A percentile compares a stretch with the other conserved stretches of the same genome.
phyloP scores from a whole-genome alignment of 2,888 invertebrate species.

The Drosophila recens region DNA sequence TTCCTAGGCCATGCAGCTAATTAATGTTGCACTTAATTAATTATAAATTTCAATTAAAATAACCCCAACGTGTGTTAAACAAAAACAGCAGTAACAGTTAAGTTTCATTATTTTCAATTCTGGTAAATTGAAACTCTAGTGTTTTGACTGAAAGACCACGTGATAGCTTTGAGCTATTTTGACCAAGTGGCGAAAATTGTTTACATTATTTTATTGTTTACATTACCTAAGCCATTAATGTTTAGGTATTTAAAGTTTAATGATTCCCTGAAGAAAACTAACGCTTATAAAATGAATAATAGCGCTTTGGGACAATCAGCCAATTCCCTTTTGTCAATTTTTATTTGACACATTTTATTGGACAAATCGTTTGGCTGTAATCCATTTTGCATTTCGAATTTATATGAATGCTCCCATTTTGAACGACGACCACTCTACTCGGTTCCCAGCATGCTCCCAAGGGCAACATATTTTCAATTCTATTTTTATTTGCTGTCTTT shows the following conservation, averaged over 20 bases:
- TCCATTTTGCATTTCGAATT: constrained; percentile 65
- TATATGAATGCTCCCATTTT: constrained; percentile 43
- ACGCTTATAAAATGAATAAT: constrained; percentile 59
- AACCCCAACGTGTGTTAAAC: constrained; percentile 11
- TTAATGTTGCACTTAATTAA: constrained; percentile 50
- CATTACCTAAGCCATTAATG: not conserved
- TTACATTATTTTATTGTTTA: not conserved
- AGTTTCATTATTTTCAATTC: constrained; percentile 27
- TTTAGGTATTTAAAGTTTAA: not conserved
- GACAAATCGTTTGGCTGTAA: constrained; percentile 57
- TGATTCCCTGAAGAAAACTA: not conserved
- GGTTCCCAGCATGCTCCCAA: constrained; percentile 40
- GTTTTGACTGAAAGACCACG: constrained; percentile 16
- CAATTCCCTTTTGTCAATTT: constrained; percentile 58
- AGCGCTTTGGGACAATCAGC: constrained; percentile 32
- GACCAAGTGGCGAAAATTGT: constrained; percentile 3
- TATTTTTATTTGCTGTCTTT: constrained; percentile 11
- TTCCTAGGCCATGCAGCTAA: constrained; percentile 39
- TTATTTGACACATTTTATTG: constrained; percentile 75
- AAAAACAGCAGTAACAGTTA: constrained; percentile 41
- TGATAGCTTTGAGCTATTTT: constrained; percentile 18
- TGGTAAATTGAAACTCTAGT: constrained; percentile 7
- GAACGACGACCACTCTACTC: constrained; percentile 1
- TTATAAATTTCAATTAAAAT: constrained; percentile 41
- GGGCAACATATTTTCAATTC: constrained; percentile 31